Evolutionary conservation across 2,113 vertebrate species (phyloP), one percentile per base, ranked within the genome.

Genomic region (Phalacrocorax pelagicus): DNA sequence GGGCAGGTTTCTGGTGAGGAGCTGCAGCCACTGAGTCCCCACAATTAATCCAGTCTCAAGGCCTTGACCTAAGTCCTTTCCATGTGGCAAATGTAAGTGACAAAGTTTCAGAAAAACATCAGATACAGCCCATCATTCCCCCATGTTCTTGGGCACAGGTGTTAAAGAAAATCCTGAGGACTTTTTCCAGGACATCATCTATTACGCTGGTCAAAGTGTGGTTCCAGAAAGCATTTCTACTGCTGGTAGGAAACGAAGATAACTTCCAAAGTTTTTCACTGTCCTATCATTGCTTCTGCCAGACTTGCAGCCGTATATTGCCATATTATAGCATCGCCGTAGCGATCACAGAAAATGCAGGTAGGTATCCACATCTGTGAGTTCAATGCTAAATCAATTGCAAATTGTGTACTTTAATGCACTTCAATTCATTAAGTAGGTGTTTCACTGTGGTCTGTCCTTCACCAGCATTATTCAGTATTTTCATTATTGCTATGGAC

Each of bases 221-320:
- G 7, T 66, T 88, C n/a, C 34, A 61, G 42, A 74, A 94, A 73
- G 9, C 21, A 24, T 54, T 59, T 81, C 40, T 75, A 47, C 26
- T 47, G 10, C 81, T 51, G 23, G 16, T 38, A 58, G 38, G 88
- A 94, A 89, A 90, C 44, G 54, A 81, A 11, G 26, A 63, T 44
- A 86, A 82, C 11, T 67, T 88, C 27, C 15, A 40, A 71, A 49
- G 32, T 12, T 69, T 90, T 90, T 87, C 59, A 49, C 5, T 57
- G 44, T 57, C 26, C 38, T 89, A 2, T 70, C 46, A 34, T 30
- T 81, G 22, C 27, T 86, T 86, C 44, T 94, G 52, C 44, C 38
- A 16, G 47, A 51, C 9, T 71, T 78, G n/a, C 61, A 71, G 42
- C 20, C 0, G 0, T 38, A 2, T 27, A 18, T 63, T 57, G 12